Base-by-base conservation (phyloP, 2,888 invertebrate species). In the Tuta absoluta region DNA sequence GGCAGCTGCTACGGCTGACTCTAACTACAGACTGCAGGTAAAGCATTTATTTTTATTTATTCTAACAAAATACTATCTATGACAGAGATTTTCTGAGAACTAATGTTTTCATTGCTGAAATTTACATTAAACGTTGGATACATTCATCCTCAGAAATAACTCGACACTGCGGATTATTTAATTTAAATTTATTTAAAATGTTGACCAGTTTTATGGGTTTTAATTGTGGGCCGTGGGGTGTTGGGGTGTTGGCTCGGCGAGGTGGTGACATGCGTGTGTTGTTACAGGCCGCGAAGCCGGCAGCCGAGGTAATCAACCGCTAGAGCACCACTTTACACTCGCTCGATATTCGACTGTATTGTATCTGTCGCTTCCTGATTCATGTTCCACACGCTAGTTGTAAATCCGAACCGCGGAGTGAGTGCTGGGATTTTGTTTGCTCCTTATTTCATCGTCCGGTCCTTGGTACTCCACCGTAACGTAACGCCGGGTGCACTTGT, bases 1-100 rank as follows among this genome's bases (percentile, higher is more conserved):
- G 74, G 96, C 97, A 75, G 96, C 97, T 71, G 96, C 96, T 72
- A 93, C 93, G 77, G 95, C 96, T 79, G 97, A 97, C 92, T 95
- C 96, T 73, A 96, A 95, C 93, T 96, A 97, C 92, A 95, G 97
- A 93, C 93, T 97, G 80, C 97, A 97, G 96, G 97, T 97, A 93
- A 94, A 68, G 69, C 66, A 28, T 37, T 19, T 17, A 2, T 56
- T 19, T 8, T 33, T 28, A 12, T n/a, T 24, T 53, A 12, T 11
- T 28, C n/a, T 21, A 24, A 49, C 17, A 8, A 7, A 49, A 11
- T 11, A 19, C 19, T 45, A 17, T 45, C 11, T 45, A 17, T 45
- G n/a, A 17, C 17, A 45, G 17, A 45, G 3, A 45, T 45, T 45
- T 45, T 45, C n/a, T n/a, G 45, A 45, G 45, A 45, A 45, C 4